phyloP scores from a whole-genome alignment of 2,888 invertebrate species.

The Drosophila testacea region DNA sequence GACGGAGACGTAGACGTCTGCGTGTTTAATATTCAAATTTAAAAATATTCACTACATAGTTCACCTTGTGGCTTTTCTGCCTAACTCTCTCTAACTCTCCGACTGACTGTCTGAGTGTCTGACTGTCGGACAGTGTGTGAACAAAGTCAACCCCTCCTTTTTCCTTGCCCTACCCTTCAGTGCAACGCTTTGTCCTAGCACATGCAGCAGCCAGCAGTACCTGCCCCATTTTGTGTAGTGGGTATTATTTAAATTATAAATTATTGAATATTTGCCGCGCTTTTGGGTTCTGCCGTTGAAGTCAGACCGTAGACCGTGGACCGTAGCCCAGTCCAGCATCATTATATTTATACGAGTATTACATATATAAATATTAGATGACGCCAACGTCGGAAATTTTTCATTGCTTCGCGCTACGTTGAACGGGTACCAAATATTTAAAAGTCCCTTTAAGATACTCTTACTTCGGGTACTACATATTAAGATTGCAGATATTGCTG shows the following conservation, averaged over 20 bases:
- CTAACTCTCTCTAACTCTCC: constrained; percentile 20
- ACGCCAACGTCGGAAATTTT: constrained; percentile 62
- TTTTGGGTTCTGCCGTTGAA: constrained; percentile 48
- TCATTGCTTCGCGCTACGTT: constrained; percentile 56
- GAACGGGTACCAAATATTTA: constrained; percentile 7
- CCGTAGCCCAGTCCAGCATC: constrained; percentile 44
- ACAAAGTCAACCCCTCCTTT: not conserved
- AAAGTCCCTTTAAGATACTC: constrained; percentile 4
- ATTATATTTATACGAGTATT: constrained; percentile 75
- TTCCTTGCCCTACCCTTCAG: not conserved
- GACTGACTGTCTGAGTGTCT: constrained; percentile 7
- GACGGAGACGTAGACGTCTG: constrained; percentile 33
- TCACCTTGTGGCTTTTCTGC: constrained; percentile 64
- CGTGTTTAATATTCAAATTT: constrained; percentile 69
- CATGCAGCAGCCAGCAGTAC: constrained; percentile 24
- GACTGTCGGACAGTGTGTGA: constrained; percentile 5
- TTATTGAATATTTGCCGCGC: constrained; percentile 79
- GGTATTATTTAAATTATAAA: constrained; percentile 81
- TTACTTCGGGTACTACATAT: not conserved
- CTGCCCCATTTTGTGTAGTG: constrained; percentile 59
- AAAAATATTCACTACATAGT: constrained; percentile 63
- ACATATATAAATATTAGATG: constrained; percentile 78
- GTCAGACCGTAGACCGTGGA: constrained; percentile 14
- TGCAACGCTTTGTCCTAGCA: constrained; percentile 40
- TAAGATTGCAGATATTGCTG: not conserved